Evolutionary conservation across 2,113 vertebrate species (phyloP).

Genomic region (Gymnocephalus cernua): DNA sequence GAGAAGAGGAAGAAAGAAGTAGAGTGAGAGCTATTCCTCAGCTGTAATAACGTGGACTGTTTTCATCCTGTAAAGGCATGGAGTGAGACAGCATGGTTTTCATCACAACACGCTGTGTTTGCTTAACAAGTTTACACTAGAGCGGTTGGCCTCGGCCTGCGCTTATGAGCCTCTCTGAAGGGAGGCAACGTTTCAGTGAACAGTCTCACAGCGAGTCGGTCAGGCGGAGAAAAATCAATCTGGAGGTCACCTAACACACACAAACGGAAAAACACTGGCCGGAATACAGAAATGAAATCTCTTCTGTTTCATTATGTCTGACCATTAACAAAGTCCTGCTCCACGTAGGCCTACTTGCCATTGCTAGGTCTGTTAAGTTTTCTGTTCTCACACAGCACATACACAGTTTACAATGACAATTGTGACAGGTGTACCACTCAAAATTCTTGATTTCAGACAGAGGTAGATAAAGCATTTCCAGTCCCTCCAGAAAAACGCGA

Average conservation of each 20-base stretch:
- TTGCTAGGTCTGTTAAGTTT: neutral
- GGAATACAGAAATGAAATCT: conserved; percentile 2
- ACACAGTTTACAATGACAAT: neutral
- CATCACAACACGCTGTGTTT: conserved; percentile 68
- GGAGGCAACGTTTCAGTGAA: conserved; percentile 19
- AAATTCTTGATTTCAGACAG: neutral
- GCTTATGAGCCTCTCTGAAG: conserved; percentile 50
- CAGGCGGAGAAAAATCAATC: conserved; percentile 38
- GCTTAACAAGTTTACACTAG: conserved; percentile 59
- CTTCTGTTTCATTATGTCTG: neutral
- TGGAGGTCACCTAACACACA: conserved; percentile 15
- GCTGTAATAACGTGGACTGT: conserved; percentile 29
- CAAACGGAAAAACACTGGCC: neutral
- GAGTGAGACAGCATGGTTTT: conserved; percentile 55
- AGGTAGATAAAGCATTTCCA: neutral
- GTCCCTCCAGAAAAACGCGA: too few relatives aligned
- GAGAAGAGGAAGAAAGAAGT: neutral
- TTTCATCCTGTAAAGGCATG: conserved; percentile 19
- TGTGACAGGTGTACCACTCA: neutral
- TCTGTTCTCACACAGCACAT: neutral
- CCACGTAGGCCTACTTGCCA: too few relatives aligned
- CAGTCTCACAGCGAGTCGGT: conserved; percentile 4
- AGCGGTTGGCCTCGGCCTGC: conserved; percentile 9
- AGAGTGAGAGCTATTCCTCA: conserved; percentile 23
- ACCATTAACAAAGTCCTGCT: neutral